Evolutionary conservation across 2,113 vertebrate genomes (phyloP).

Genomic region (Ancistrus triradiatus): DNA sequence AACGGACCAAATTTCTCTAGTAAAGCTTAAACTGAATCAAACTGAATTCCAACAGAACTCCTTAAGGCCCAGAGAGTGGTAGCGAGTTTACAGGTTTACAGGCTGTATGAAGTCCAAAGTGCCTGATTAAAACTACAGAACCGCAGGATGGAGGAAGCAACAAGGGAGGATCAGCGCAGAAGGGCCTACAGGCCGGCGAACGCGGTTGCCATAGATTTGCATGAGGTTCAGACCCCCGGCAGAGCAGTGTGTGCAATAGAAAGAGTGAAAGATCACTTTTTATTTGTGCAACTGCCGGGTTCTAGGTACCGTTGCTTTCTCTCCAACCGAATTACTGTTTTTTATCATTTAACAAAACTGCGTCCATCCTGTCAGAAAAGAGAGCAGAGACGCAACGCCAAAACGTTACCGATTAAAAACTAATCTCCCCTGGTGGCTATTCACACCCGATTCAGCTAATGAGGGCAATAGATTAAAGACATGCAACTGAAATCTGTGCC

Average conservation of each 20-base stretch:
- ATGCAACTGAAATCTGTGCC: slow-evolving; percentile 23
- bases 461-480: slow-evolving; percentile 43
- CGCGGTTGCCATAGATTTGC: background rate
- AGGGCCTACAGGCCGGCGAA: slow-evolving; percentile 21
- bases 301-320: too few relatives aligned
- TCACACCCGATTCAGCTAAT: slow-evolving; percentile 1
- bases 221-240: too few relatives aligned
- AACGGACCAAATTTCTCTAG: too few relatives aligned
- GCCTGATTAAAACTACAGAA: slow-evolving; percentile 69
- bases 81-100: too few relatives aligned
- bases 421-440: background rate
- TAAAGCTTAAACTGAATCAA: too few relatives aligned
- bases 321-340: too few relatives aligned
- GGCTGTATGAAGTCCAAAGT: slow-evolving; percentile 50
- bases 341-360: too few relatives aligned
- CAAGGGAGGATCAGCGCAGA: slow-evolving; percentile 53
- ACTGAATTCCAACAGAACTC: too few relatives aligned
- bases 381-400: slow-evolving; percentile 33
- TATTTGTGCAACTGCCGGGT: too few relatives aligned
- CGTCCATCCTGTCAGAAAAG: too few relatives aligned
- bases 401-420: slow-evolving; percentile 23
- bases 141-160: slow-evolving; percentile 61
- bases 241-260: too few relatives aligned
- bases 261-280: too few relatives aligned
- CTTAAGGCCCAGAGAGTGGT: slow-evolving; percentile 20